These are phyloP conservation scores for Sebastes melanostomus DNA, from an alignment of 2,797 vertebrate species.

Conservation along the genomic window DNA sequence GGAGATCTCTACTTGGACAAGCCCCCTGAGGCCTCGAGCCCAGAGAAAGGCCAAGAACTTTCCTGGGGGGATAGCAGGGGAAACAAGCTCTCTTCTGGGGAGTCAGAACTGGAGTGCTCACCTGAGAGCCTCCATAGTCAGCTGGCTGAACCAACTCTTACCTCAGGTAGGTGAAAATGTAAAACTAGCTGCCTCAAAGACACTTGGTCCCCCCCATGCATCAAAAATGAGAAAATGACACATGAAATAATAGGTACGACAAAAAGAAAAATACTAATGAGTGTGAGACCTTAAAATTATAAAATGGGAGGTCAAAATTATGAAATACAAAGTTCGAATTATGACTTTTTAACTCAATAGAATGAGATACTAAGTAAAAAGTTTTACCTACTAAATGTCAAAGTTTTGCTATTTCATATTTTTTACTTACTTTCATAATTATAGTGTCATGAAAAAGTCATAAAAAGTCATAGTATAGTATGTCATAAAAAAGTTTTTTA, in stretches of 20 bases:
- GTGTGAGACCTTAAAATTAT: background rate
- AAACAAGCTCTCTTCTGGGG: constrained; percentile 74
- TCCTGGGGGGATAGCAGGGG: constrained; percentile 63
- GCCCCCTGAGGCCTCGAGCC: constrained; percentile 21
- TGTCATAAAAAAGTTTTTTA: too few species aligned
- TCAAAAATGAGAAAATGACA: background rate
- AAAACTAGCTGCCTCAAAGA: background rate
- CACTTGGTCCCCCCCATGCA: background rate
- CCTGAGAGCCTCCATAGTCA: constrained; percentile 79
- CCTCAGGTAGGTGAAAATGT: constrained; percentile 83
- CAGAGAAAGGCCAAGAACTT: constrained; percentile 62
- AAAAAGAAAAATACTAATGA: background rate
- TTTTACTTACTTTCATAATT: background rate
- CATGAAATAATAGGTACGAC: background rate
- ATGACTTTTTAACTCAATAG: background rate
- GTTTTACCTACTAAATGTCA: background rate
- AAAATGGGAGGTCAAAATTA: background rate
- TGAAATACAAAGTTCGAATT: background rate
- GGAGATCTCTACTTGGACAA: constrained; percentile 68
- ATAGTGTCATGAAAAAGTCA: background rate
- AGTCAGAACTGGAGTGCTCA: constrained; percentile 75
- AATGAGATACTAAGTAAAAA: background rate
- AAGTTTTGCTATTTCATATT: too few species aligned
- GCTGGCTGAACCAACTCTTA: constrained; percentile 84
- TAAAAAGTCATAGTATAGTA: background rate